Conservation (phyloP, 2,888 invertebrate species). For the Entomobrya proxima region DNA sequence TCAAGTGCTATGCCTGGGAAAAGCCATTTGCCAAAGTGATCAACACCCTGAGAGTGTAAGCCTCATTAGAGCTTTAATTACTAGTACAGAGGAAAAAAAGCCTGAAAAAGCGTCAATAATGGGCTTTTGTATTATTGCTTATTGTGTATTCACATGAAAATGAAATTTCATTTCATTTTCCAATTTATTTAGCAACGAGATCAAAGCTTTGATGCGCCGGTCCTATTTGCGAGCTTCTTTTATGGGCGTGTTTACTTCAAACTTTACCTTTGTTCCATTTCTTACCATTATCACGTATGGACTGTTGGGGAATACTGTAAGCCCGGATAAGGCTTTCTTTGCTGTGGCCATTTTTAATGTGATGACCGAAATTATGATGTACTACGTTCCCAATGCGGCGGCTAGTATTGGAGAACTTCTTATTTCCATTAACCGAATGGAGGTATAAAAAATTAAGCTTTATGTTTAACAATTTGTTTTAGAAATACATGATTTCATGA, state of each 20-base stretch:
- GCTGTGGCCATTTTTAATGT: conserved; percentile 62
- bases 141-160: not conserved
- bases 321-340: conserved; percentile 68
- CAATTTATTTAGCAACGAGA: conserved; percentile 81
- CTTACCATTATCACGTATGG: conserved; percentile 87
- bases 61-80: not conserved
- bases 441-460: conserved; percentile 21
- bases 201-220: conserved; percentile 82
- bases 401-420: conserved; percentile 63
- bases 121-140: not conserved
- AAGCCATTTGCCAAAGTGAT: conserved; percentile 79
- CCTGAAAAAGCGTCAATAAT: not conserved
- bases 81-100: not conserved
- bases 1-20: conserved; percentile 82
- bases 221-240: conserved; percentile 83
- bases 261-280: conserved; percentile 89
- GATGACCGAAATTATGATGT: conserved; percentile 64
- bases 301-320: conserved; percentile 74
- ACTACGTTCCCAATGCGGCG: conserved; percentile 62
- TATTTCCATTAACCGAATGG: conserved; percentile 61
- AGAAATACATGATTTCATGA: not conserved
- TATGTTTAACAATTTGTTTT: not conserved
- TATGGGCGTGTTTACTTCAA: conserved; percentile 83
- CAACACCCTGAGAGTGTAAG: conserved; percentile 50
- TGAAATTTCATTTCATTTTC: not conserved